These are phyloP conservation scores for Pristionchus arcanus DNA, from an alignment of 2,888 invertebrate species.

Conservation along the genomic window DNA sequence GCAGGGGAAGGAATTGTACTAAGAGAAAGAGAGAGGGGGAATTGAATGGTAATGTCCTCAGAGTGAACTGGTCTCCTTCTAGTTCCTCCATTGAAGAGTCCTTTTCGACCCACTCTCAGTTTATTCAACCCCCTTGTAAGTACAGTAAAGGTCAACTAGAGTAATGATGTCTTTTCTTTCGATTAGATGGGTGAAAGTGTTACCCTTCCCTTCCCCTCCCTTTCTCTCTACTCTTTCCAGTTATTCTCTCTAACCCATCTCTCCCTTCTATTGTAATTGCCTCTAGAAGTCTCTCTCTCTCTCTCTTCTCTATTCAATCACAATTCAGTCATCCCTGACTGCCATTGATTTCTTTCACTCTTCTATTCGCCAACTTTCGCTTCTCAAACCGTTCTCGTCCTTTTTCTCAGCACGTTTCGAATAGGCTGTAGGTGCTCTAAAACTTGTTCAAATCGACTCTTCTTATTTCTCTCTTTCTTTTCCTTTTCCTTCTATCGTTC, in stretches of 20 bases:
- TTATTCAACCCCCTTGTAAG: slow-evolving; percentile 23
- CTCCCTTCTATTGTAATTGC: slow-evolving; percentile 52
- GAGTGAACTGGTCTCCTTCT: slow-evolving; percentile 5
- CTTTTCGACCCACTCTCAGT: slow-evolving; percentile 33
- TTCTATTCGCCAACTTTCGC: neutral
- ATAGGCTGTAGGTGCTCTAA: slow-evolving; percentile 39
- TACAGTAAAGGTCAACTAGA: slow-evolving; percentile 47
- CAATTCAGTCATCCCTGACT: slow-evolving; percentile 31
- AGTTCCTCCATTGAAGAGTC: slow-evolving; percentile 22
- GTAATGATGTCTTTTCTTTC: slow-evolving; percentile 44
- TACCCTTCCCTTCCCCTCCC: slow-evolving; percentile 38
- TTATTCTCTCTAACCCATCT: slow-evolving; percentile 52
- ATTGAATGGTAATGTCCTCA: neutral
- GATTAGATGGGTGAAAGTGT: slow-evolving; percentile 42
- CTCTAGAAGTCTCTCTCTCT: slow-evolving; percentile 29
- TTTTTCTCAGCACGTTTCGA: slow-evolving; percentile 28
- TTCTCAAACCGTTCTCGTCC: slow-evolving; percentile 21
- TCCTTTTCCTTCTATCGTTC: slow-evolving; percentile 48
- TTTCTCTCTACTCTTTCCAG: slow-evolving; percentile 51
- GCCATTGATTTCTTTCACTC: slow-evolving; percentile 44
- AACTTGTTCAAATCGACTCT: slow-evolving; percentile 54
- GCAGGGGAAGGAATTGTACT: neutral
- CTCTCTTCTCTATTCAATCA: slow-evolving; percentile 41
- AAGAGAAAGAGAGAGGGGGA: neutral
- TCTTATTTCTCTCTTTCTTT: slow-evolving; percentile 16